These are phyloP conservation scores for Eubasilissa regina DNA, from an alignment of 1,140 invertebrate species.

Conservation along the genomic window DNA sequence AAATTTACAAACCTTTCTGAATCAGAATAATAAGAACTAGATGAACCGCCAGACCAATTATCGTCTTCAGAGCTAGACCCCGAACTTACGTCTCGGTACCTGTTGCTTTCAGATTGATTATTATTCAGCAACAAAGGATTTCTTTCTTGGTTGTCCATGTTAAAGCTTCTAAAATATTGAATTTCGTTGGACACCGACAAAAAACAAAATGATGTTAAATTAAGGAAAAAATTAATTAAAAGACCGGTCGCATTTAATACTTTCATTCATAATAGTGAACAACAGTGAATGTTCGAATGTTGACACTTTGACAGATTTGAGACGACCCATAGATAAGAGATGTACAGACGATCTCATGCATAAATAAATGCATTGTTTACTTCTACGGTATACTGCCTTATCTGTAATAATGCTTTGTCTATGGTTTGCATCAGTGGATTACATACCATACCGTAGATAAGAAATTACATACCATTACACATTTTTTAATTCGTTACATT, in stretches of 20 bases:
- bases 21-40: slow-evolving; percentile 57
- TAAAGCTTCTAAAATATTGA: not conserved
- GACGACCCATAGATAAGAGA: no score
- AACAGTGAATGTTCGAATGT: no score
- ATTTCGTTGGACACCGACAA: not conserved
- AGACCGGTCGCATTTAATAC: not conserved
- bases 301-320: no score
- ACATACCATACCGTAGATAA: no score
- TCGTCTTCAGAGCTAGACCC: slow-evolving; percentile 54
- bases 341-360: no score
- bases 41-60: slow-evolving; percentile 54
- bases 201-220: not conserved
- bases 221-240: not conserved
- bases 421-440: no score
- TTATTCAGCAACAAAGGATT: slow-evolving; percentile 52
- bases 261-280: no score
- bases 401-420: no score
- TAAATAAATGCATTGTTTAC: no score
- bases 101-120: slow-evolving; percentile 24
- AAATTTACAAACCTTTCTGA: slow-evolving; percentile 55
- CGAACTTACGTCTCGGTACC: slow-evolving; percentile 30
- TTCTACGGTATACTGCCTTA: no score
- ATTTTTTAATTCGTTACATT: no score
- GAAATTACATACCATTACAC: no score
- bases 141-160: slow-evolving; percentile 50